Evolutionary conservation across 2,797 vertebrate species (phyloP), one percentile per base, ranked within the genome.

Genomic region (Acomys russatus): DNA sequence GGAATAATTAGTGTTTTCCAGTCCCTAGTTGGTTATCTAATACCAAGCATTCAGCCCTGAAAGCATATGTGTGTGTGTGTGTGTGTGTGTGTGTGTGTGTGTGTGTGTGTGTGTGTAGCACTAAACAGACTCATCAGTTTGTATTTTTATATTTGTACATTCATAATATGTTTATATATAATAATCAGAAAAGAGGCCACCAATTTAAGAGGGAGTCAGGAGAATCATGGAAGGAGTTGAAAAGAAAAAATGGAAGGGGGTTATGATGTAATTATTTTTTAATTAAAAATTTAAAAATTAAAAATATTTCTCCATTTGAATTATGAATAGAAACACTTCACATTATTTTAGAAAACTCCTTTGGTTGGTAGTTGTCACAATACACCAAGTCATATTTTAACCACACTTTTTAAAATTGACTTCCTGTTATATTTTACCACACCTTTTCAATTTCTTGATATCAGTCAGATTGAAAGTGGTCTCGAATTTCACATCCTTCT

Each of bases 301-400:
- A 28, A 74, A 59, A 79, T 30, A 1, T 30, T 51, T 66, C 64
- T 35, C 35, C 44, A 49, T 11, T 15, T 61, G 30, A 23, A 64
- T 70, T 61, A 51, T 80, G 51, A 86, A 61, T 23, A 61, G 33
- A 92, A 82, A 93, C 56, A 30, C 15, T 82, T 82, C 56, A 51
- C 9, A 7, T 33, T 0, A 3, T 68, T 17, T 70, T 49, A 23
- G 54, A 90, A 71, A 83, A 51, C 30, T 80, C 14, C 28, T 49
- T 70, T 61, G 20, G 85, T 54, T 54, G 33, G 33, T 51, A 51
- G 54, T 20, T 93, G 73, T 66, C 49, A 15, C 74, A n/a, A 68
- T 23, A 79, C 6, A 51, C n/a, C 49, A 49, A 87, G 74, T 68
- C 51, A 79, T 91, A 79, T 79, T 80, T 88, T 93, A n/a, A 35